A percentile compares a stretch with the other conserved stretches of the same genome.
Conservation (phyloP, 2,888 invertebrate species). For the Heliconius sara region DNA sequence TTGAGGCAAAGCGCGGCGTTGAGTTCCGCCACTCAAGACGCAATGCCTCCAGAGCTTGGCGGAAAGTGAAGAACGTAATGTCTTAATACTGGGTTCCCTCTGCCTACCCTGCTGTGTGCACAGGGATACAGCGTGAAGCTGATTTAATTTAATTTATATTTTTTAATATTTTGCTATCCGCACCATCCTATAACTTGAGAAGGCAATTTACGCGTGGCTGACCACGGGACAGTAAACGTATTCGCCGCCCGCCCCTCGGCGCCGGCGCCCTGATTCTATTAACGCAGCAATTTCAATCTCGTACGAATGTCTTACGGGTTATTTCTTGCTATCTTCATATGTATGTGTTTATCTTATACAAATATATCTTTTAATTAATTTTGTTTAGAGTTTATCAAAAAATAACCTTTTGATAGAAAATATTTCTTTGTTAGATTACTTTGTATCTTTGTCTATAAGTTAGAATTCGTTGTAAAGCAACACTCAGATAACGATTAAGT, state of each 20-base stretch:
- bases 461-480: too few species aligned
- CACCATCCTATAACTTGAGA: constrained; percentile 15
- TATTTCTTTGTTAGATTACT: too few species aligned
- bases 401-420: background rate
- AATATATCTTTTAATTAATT: background rate
- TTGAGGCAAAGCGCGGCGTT: too few species aligned
- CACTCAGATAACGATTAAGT: too few species aligned
- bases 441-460: too few species aligned
- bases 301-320: constrained; percentile 55
- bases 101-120: too few species aligned
- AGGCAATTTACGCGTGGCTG: constrained; percentile 57
- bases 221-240: constrained; percentile 59
- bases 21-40: too few species aligned
- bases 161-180: constrained; percentile 8
- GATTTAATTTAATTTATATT: too few species aligned
- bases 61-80: too few species aligned
- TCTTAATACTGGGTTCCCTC: background rate
- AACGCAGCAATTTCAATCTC: constrained; percentile 67
- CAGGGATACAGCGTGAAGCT: too few species aligned
- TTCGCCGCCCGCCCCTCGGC: constrained; percentile 53
- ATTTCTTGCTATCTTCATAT: constrained; percentile 42
- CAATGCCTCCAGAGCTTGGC: too few species aligned
- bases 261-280: constrained; percentile 61
- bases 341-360: constrained; percentile 1
- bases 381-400: background rate